Conservation (phyloP, 2,113 vertebrate genomes). For the Monarcha castaneiventris region DNA sequence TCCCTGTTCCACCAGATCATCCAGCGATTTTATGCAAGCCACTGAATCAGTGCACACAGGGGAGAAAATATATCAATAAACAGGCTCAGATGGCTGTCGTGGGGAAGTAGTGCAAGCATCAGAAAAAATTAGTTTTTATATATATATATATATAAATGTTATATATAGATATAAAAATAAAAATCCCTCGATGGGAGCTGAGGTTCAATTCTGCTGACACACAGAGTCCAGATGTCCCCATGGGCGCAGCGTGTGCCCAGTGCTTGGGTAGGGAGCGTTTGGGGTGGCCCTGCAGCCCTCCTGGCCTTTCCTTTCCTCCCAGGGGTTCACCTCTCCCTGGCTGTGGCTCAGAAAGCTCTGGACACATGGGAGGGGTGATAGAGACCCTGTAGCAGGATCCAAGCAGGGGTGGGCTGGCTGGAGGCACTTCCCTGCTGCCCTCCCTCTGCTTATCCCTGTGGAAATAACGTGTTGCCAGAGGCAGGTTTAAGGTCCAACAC, state of each 20-base stretch:
- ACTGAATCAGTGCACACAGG: not conserved
- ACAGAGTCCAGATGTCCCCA: not conserved
- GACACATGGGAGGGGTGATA: not conserved
- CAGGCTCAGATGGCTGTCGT: not conserved
- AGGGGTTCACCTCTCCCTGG: not conserved
- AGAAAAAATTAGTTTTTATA: not conserved
- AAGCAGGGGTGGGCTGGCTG: not conserved
- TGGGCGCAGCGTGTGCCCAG: accelerated
- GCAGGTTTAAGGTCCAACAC: not conserved
- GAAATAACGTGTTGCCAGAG: accelerated
- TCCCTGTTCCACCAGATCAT: not conserved
- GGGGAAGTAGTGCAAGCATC: not conserved
- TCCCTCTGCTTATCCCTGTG: not conserved
- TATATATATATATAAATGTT: not conserved
- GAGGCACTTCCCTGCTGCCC: not conserved
- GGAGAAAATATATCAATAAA: not conserved
- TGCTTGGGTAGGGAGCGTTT: too few relatives aligned
- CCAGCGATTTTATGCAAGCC: accelerated
- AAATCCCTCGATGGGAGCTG: not conserved
- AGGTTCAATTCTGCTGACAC: not conserved
- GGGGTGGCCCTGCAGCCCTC: not conserved
- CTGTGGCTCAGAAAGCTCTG: not conserved
- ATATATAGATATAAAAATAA: not conserved
- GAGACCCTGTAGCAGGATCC: accelerated
- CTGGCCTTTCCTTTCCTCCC: not conserved